Percentiles rank a stretch among this genome's conserved stretches.
Evolutionary conservation across 2,888 invertebrate species (phyloP).

Genomic region (Caenorhabditis angaria): DNA sequence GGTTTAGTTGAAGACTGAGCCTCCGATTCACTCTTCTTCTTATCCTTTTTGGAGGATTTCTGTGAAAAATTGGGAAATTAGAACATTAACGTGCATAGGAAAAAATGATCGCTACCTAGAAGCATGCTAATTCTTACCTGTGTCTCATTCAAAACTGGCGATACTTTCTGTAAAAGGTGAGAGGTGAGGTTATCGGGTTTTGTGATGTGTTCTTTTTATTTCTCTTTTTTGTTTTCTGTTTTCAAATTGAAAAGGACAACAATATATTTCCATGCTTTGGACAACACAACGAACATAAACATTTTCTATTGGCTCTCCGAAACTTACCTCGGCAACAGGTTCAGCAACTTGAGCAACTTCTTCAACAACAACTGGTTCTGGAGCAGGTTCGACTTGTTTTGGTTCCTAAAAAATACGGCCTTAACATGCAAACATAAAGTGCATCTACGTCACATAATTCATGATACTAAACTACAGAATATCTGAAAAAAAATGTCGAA

Average conservation of each 20-base stretch:
- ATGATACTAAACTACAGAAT: too few relatives aligned
- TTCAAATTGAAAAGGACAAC: background rate
- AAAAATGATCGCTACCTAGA: background rate
- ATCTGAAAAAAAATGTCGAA: too few relatives aligned
- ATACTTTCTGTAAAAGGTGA: background rate
- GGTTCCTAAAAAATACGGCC: background rate
- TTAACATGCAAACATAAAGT: background rate
- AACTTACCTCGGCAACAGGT: background rate
- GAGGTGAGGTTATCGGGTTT: background rate
- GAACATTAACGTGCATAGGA: background rate
- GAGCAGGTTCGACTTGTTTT: background rate
- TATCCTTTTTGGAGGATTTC: slow-evolving; percentile 8
- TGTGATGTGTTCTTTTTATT: too few relatives aligned
- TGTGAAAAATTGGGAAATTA: background rate
- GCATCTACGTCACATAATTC: too few relatives aligned
- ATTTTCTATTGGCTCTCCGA: background rate
- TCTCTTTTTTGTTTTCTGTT: too few relatives aligned
- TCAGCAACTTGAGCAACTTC: background rate
- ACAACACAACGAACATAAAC: background rate
- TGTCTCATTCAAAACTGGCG: slow-evolving; percentile 2
- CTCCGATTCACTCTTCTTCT: slow-evolving; percentile 8
- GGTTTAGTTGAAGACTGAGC: background rate
- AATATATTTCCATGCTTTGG: background rate
- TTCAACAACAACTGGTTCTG: slow-evolving; percentile 20
- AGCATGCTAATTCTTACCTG: background rate